Evolutionary conservation across 1,140 invertebrate genomes (phyloP).

Genomic region (Drosophila lini): DNA sequence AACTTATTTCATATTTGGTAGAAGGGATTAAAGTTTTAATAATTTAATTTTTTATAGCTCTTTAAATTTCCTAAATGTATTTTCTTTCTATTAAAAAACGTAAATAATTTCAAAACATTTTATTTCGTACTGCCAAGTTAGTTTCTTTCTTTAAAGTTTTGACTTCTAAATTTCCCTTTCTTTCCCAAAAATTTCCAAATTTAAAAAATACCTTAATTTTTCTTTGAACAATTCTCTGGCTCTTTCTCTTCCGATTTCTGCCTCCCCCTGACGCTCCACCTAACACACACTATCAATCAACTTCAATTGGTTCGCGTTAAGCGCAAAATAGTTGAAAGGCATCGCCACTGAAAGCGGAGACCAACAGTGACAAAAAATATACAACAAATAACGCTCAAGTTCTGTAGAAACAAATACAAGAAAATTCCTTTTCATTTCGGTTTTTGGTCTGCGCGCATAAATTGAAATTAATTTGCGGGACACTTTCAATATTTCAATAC

Average conservation of each 20-base stretch:
- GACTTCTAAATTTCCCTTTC: neutral
- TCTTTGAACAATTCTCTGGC: constrained; percentile 20
- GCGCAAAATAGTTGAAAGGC: constrained; percentile 71
- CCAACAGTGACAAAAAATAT: constrained; percentile 47
- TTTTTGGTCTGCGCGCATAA: constrained; percentile 43
- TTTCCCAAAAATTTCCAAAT: neutral
- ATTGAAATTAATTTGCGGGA: constrained; percentile 81
- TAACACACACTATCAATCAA: constrained; percentile 68
- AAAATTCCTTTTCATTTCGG: constrained; percentile 61
- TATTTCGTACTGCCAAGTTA: neutral
- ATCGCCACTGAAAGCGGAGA: constrained; percentile 29
- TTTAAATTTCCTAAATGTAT: too few relatives aligned
- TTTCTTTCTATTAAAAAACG: too few relatives aligned
- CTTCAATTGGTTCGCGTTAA: constrained; percentile 75
- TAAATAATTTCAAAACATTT: too few relatives aligned
- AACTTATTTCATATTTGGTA: too few relatives aligned
- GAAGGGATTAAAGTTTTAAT: too few relatives aligned
- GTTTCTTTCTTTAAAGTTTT: neutral
- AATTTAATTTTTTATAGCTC: too few relatives aligned
- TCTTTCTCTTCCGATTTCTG: constrained; percentile 13
- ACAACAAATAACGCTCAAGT: constrained; percentile 45
- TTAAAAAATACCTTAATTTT: constrained; percentile 20
- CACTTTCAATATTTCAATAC: constrained; percentile 75
- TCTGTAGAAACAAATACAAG: constrained; percentile 58
- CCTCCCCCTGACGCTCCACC: constrained; percentile 4